Base-by-base conservation (phyloP, 2,797 vertebrate genomes). In the Chaenodraco wilsoni region DNA sequence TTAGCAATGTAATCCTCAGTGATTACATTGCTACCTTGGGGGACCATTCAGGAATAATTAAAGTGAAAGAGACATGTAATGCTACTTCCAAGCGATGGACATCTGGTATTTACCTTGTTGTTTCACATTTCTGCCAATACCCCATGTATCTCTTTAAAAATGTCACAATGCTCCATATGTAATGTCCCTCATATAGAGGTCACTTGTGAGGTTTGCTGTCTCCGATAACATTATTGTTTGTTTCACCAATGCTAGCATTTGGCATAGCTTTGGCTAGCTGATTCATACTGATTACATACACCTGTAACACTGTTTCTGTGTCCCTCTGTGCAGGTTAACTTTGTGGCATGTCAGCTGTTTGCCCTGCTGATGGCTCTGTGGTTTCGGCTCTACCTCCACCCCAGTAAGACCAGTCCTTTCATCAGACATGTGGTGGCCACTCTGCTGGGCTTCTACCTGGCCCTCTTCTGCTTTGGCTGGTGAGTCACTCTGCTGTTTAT, bases 391-490 rank as follows among this genome's bases (percentile, higher is more conserved):
- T 99, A 99, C 88, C 96, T 99, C 86, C 97, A 96, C 85, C 96
- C 97, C 87, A 98, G 96, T 94, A 98, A 98, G 95, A 97, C 97
- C 77, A 99, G 96, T 91, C 96, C 97, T 43, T 98, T 97, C 89
- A 94, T 99, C 92, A 95, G 98, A 85, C 98, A 99, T 89, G 93
- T 98, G 85, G 97, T 99, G 83, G 98, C 97, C 77, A 99, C 96
- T 14, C 95, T 99, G 77, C 90, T 99, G 95, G 98, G 98, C 89
- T 96, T 99, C 93, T 99, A 99, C 92, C 94, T 99, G 94, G 97
- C 97, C 85, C 95, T 99, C 88, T 99, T 99, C 95, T 99, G 98
- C 95, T 99, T 99, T 82, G 98, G 98, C 94, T 99, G 98, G 98
- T 99, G 94, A 98, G 97, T 96, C 65, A 77, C 73, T 33, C 33